Evolutionary conservation across 2,888 invertebrate species (phyloP), one percentile per base, ranked within the genome.

Genomic region (Tetanocera ferruginea): DNA sequence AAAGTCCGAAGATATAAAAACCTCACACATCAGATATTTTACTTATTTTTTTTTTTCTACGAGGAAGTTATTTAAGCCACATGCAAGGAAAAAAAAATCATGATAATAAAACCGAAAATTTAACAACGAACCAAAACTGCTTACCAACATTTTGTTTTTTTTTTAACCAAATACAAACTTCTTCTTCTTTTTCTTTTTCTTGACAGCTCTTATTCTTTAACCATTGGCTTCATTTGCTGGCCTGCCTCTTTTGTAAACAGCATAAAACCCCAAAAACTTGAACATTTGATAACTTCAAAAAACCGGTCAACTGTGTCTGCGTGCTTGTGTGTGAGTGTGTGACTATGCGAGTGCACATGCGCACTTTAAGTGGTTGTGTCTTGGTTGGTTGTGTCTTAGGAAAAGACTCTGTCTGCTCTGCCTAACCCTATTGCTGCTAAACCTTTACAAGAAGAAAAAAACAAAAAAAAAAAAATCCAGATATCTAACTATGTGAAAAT

Each of bases 211-310:
- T 25, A 28, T 17, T 62, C 64, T 28, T 23, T 60, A n/a, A n/a
- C 55, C n/a, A 23, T 25, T 28, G n/a, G 57, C 51, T 51, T 34
- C 70, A 52, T 70, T 43, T 34, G 55, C 17, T 43, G n/a, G 25
- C 14, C 73, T 34, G 28, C 23, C 34, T 34, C 72, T 60, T 43
- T 19, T 6, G 19, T 55, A 55, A 66, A 31, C 34, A 66, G 19
- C 43, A 62, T 62, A 74, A 73, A 74, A 74, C 37, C 43, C 37
- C 43, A 67, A 64, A 51, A 72, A 71, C 49, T 62, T 34, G 64
- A 77, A 76, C 60, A 49, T 73, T 67, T 73, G 73, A 74, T 67
- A 74, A 69, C 77, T 73, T 73, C 67, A 77, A 72, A 77, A 72
- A 77, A 77, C 77, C 77, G 77, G 77, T 77, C 77, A 69, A 60